Evolutionary conservation across 1,140 invertebrate genomes (phyloP).

Genomic region (Procambarus virginalis): DNA sequence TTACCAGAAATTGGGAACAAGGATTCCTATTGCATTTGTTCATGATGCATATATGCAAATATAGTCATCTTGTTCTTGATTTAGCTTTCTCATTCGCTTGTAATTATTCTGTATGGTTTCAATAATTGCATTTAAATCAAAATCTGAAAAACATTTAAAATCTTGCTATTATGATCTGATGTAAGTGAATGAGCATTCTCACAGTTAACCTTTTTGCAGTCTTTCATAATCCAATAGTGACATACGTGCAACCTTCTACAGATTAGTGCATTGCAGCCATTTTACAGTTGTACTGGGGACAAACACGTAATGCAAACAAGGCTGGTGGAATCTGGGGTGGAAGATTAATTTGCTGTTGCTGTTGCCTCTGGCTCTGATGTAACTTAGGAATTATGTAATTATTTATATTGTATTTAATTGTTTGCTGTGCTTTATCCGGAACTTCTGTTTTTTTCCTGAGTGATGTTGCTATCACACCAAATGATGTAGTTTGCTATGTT

Average conservation of each 20-base stretch:
- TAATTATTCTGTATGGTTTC: conserved; percentile 39
- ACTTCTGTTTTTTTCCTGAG: neutral
- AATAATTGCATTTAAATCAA: neutral
- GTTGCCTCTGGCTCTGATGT: neutral
- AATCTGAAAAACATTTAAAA: conserved; percentile 1
- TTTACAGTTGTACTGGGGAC: conserved; percentile 57
- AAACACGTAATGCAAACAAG: conserved; percentile 43
- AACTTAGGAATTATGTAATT: conserved; percentile 29
- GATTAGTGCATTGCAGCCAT: conserved; percentile 23
- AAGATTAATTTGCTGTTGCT: neutral
- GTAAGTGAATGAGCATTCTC: conserved; percentile 42
- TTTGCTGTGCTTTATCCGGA: conserved; percentile 2
- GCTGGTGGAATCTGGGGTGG: neutral
- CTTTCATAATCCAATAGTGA: conserved; percentile 33
- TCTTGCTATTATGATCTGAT: conserved; percentile 34
- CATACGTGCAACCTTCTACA: conserved; percentile 66
- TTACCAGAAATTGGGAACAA: conserved; percentile 46
- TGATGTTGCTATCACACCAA: no score
- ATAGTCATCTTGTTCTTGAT: neutral
- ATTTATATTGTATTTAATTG: conserved; percentile 19
- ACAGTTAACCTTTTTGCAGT: conserved; percentile 41
- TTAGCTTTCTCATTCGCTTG: neutral
- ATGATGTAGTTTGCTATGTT: no score
- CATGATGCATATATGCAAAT: conserved; percentile 53
- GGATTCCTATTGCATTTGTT: conserved; percentile 42